These are phyloP conservation scores for Picathartes gymnocephalus DNA, from an alignment of 2,113 vertebrate species.

Conservation along the genomic window DNA sequence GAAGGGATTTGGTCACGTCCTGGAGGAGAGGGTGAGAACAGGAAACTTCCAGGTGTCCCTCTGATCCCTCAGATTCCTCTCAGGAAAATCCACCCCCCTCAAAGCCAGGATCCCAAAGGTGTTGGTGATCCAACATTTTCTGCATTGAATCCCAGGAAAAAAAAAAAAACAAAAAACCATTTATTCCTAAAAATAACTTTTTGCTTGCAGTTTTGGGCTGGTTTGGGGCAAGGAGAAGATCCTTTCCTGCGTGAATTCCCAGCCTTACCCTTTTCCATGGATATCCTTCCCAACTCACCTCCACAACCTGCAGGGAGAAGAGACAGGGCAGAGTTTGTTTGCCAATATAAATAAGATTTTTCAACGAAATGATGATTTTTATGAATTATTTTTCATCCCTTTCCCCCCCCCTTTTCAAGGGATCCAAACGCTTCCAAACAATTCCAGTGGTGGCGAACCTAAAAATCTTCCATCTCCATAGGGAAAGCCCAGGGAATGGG, in stretches of 20 bases:
- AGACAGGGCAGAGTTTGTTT: background rate
- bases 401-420: fast-evolving
- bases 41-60: background rate
- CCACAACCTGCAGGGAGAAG: background rate
- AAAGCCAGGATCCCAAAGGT: background rate
- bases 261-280: background rate
- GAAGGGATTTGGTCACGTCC: background rate
- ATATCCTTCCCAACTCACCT: background rate
- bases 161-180: background rate
- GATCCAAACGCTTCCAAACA: background rate
- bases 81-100: background rate
- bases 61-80: background rate
- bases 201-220: background rate
- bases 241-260: background rate
- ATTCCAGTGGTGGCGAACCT: background rate
- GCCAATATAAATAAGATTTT: background rate
- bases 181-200: background rate
- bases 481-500: background rate
- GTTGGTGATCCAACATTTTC: background rate
- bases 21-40: background rate
- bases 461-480: background rate
- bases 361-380: background rate
- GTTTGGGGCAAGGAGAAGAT: background rate
- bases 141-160: background rate
- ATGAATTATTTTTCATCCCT: background rate